Percentiles rank a stretch among this genome's conserved stretches.
Evolutionary conservation across 1,140 invertebrate genomes (phyloP).

Genomic region (Chelonus insularis): DNA sequence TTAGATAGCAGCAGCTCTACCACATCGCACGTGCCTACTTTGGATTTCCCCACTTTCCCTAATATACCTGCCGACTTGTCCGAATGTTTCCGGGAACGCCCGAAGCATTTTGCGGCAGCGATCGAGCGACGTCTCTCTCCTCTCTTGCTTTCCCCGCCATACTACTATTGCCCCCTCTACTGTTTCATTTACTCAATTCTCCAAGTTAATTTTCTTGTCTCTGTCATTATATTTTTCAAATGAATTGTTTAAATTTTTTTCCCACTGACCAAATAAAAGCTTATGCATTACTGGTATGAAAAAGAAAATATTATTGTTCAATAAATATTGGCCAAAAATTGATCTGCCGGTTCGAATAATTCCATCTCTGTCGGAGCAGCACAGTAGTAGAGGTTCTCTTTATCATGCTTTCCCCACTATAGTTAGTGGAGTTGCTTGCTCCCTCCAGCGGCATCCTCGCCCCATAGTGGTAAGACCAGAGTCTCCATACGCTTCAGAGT

Average conservation of each 20-base stretch:
- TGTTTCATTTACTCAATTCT: not conserved
- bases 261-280: too few species aligned
- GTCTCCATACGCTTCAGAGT: slow-evolving; percentile 28
- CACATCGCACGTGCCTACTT: slow-evolving; percentile 33
- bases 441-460: slow-evolving; percentile 5
- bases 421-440: not conserved
- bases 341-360: not conserved
- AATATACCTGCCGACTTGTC: slow-evolving; percentile 37
- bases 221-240: not conserved
- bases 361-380: not conserved
- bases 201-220: slow-evolving; percentile 12
- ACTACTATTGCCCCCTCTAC: not conserved
- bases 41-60: not conserved
- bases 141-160: slow-evolving; percentile 14
- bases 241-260: not conserved
- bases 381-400: too few species aligned
- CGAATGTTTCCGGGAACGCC: slow-evolving; percentile 43
- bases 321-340: not conserved
- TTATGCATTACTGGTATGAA: too few species aligned
- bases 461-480: slow-evolving; percentile 1
- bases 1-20: slow-evolving; percentile 42
- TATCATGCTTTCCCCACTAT: too few species aligned
- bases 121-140: slow-evolving; percentile 47
- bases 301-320: too few species aligned
- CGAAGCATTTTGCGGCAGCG: slow-evolving; percentile 42